Evolutionary conservation across 2,797 vertebrate species (phyloP), one percentile per base, ranked within the genome.

Genomic region (Sebastes nivosus): DNA sequence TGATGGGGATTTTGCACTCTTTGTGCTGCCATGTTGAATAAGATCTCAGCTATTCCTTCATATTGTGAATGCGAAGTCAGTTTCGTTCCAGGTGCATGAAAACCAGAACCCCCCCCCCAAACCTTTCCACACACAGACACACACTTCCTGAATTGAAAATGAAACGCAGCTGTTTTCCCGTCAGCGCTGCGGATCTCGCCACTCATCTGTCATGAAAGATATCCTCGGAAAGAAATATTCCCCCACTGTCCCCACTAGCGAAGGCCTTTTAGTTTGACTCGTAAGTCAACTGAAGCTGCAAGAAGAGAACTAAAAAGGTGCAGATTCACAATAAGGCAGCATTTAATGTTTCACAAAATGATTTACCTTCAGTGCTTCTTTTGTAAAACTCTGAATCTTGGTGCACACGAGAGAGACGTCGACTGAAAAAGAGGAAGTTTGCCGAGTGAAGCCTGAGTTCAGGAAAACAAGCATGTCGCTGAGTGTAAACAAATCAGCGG

Each of bases 401-500:
- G n/a, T 38, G 38, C 29, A n/a, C 30, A 11, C 3, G 1, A 42
- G 54, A 27, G 34, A 46, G 68, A 36, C 24, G 16, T 46, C 1
- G 6, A 75, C 63, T 58, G 25, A 75, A 75, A 80, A 69, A 73
- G 66, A 75, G 70, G 73, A 71, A 68, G 34, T 82, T 78, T 85
- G 84, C 77, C 16, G 90, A 93, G 84, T 85, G 88, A 93, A 82
- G 84, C 63, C 89, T 92, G 93, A 94, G 92, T 89, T 95, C 94
- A 91, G 91, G 93, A 95, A 96, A 97, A 97, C 93, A 96, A 95
- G 94, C 93, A 93, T 94, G 95, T 95, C 90, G 89, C 94, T 93
- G 90, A 88, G 91, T 90, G 92, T 95, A 95, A 96, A 96, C 95
- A 96, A 93, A 76, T 82, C 73, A 27, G 74, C 52, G 59, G 90